These are phyloP conservation scores for Conger conger DNA, from an alignment of 2,113 vertebrate genomes.

Conservation along the genomic window DNA sequence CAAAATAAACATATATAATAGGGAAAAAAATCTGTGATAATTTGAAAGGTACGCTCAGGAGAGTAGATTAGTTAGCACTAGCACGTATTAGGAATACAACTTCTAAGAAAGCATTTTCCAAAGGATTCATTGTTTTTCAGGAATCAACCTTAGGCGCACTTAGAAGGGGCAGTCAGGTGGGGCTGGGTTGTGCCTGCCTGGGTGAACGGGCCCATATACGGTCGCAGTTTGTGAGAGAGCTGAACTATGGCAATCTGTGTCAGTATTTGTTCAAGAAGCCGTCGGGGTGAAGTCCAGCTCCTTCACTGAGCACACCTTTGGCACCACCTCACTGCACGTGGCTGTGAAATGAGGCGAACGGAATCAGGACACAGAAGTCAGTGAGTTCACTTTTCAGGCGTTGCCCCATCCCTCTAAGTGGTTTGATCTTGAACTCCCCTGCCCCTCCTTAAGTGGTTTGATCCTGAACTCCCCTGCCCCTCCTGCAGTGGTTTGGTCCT, in stretches of 20 bases:
- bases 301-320: constrained; percentile 5
- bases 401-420: not conserved
- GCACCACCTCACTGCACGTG: not conserved
- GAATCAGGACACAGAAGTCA: not conserved
- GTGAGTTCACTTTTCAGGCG: not conserved
- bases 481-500: not conserved
- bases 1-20: not conserved
- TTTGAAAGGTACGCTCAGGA: not conserved
- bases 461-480: too few relatives aligned
- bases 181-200: not conserved
- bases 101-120: not conserved
- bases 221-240: not conserved
- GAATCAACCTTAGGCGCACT: not conserved
- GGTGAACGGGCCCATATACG: not conserved
- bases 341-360: not conserved
- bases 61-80: not conserved
- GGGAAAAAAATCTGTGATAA: not conserved
- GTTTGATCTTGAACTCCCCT: not conserved
- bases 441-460: too few relatives aligned
- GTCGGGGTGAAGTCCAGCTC: constrained; percentile 50
- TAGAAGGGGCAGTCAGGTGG: not conserved
- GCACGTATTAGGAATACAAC: not conserved
- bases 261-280: constrained; percentile 51
- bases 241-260: constrained; percentile 24
- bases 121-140: not conserved